Base-by-base conservation (phyloP, 2,113 vertebrate species). In the Tyrannus savana region DNA sequence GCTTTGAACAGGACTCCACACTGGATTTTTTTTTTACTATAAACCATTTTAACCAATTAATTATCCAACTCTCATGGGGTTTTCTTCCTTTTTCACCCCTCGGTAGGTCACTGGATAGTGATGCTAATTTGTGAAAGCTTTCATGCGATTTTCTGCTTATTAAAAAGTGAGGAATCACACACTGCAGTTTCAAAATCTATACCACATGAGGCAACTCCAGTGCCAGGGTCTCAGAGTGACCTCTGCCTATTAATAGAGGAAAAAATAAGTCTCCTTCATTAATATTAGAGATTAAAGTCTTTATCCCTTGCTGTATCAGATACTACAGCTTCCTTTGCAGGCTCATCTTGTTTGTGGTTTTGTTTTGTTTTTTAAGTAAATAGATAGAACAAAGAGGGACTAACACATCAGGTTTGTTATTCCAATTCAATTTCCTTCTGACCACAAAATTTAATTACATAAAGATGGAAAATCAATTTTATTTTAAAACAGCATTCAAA, bases 91-190 rank as follows among this genome's bases (percentile, higher is more conserved):
- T 81, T 81, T 67, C 28, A 33, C 63, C 68, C 71, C 27, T 37
- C 71, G 49, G 50, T 83, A 96, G 80, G 44, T 91, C 87, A 90
- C n/a, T n/a, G 72, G 41, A 90, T 59, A 95, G 85, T 1, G 41
- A 87, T 77, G 87, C 21, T 80, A 89, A 95, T 96, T 96, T 96
- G 92, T 94, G 73, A 60, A 74, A 74, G 46, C 95, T 95, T 76
- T 93, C 14, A 3, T 63, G 49, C 91, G 72, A 91, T 94, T 89
- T 87, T 69, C 24, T 84, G 76, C 82, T 95, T 87, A 91, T 93
- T 96, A 91, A 91, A 71, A 93, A 86, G 81, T 23, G 28, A 80
- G 17, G 72, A 89, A 89, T 66, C 31, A 41, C 33, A 90, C 16
- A 89, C 19, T 87, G 35, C 25, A 69, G 23, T 94, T 96, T 90